Conservation (phyloP, 2,888 invertebrate species). For the Leptinotarsa tumamoca region DNA sequence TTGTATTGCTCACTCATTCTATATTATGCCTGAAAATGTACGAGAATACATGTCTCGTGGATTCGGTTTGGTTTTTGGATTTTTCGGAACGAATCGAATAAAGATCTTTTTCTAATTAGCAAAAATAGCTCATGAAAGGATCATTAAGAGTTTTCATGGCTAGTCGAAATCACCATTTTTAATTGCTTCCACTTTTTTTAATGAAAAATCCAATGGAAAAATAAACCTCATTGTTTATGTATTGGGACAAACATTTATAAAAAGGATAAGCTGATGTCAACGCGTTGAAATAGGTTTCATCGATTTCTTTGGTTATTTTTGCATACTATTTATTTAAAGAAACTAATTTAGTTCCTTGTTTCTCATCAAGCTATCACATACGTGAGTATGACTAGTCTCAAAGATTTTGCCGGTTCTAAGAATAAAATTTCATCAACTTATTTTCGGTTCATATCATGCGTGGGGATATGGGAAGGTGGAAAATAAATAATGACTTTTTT, state of each 20-base stretch:
- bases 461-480: too few species aligned
- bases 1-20: too few species aligned
- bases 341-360: constrained; percentile 6
- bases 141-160: too few species aligned
- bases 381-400: neutral
- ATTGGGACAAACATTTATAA: neutral
- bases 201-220: neutral
- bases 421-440: neutral
- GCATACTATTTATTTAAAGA: constrained; percentile 18
- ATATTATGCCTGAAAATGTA: too few species aligned
- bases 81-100: too few species aligned
- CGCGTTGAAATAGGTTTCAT: constrained; percentile 1
- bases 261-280: constrained; percentile 2
- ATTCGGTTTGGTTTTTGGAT: too few species aligned
- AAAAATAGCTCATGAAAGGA: too few species aligned
- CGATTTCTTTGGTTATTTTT: constrained; percentile 5
- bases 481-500: too few species aligned
- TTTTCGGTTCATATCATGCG: neutral
- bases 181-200: neutral
- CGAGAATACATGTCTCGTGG: too few species aligned
- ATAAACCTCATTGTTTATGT: neutral
- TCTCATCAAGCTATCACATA: neutral
- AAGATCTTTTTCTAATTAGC: too few species aligned
- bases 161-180: too few species aligned
- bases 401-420: constrained; percentile 3